Evolutionary conservation across 2,113 vertebrate genomes (phyloP).

Genomic region (Paratilapia polleni): DNA sequence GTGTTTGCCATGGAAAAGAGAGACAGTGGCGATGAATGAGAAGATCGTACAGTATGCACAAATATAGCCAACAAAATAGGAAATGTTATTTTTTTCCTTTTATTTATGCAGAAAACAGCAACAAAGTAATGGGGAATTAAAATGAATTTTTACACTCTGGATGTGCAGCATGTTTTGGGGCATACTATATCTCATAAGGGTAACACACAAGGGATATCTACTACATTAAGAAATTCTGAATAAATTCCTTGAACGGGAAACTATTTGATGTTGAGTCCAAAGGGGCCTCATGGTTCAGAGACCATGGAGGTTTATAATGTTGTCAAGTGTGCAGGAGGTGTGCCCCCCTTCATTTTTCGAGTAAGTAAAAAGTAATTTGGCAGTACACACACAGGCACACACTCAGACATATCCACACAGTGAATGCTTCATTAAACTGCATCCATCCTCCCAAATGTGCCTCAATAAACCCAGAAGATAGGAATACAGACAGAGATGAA

Average conservation of each 20-base stretch:
- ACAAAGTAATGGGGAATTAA: conserved; percentile 46
- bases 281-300: conserved; percentile 49
- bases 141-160: conserved; percentile 46
- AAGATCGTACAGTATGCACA: conserved; percentile 48
- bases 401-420: conserved; percentile 20
- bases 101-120: conserved; percentile 57
- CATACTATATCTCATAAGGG: conserved; percentile 27
- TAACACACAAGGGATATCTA: conserved; percentile 36
- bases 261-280: conserved; percentile 65
- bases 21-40: conserved; percentile 59
- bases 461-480: conserved; percentile 48
- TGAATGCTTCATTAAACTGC: conserved; percentile 67
- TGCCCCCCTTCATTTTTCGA: conserved; percentile 25
- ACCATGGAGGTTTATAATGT: conserved; percentile 55
- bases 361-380: conserved; percentile 50
- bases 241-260: conserved; percentile 61
- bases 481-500: conserved; percentile 49
- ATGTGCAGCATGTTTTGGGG: conserved; percentile 48
- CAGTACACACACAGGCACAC: conserved; percentile 3
- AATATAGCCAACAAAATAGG: conserved; percentile 41
- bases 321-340: conserved; percentile 61
- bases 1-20: conserved; percentile 51
- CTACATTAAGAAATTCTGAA: conserved; percentile 52
- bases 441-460: conserved; percentile 64
- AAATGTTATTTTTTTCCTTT: conserved; percentile 44